Evolutionary conservation across 2,113 vertebrate species (phyloP).

Genomic region (Cryptotis parvus): DNA sequence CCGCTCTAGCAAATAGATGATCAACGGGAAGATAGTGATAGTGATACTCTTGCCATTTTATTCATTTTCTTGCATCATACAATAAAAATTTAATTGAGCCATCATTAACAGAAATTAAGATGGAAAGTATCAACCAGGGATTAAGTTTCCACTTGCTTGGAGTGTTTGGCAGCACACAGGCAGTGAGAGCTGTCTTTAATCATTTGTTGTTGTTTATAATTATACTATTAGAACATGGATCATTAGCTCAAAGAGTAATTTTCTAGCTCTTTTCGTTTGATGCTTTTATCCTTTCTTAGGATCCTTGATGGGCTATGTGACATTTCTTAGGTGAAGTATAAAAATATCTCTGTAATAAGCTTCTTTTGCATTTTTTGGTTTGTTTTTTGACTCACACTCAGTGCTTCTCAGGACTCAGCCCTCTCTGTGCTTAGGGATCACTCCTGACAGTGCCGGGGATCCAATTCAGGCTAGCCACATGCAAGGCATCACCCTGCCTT

Average conservation of each 20-base stretch:
- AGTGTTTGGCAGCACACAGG: background rate
- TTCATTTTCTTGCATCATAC: background rate
- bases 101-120: background rate
- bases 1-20: no score
- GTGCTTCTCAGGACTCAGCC: no score
- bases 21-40: no score
- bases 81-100: background rate
- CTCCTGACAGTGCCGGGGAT: no score
- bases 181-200: background rate
- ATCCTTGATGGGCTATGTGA: background rate
- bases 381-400: background rate
- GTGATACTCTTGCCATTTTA: background rate
- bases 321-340: background rate
- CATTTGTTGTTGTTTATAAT: background rate
- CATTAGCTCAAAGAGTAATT: background rate
- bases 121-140: background rate
- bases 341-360: conserved; percentile 10
- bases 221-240: rapidly evolving
- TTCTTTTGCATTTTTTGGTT: background rate
- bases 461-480: no score
- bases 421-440: no score
- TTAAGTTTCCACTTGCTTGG: background rate
- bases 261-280: background rate
- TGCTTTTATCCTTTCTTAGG: background rate
- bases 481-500: no score